Evolutionary conservation across 2,888 invertebrate species (phyloP), one percentile per base, ranked within the genome.

Genomic region (Nomada goodeniana): DNA sequence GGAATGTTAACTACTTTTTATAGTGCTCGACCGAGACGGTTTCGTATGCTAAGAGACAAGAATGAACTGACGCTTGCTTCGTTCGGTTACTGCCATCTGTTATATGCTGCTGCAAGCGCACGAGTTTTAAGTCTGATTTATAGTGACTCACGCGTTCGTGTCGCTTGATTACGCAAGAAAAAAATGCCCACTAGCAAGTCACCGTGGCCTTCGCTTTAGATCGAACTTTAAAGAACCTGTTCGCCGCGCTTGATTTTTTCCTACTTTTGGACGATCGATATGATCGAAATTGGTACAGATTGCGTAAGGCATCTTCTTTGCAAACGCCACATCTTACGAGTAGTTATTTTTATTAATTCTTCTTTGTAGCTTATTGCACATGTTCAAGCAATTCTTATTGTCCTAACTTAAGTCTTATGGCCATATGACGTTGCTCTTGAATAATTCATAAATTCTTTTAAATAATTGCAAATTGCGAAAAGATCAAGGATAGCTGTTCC

Each of bases 81-180:
- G 59, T 61, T 72, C 63, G 73, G 60, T 83, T 75, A 86, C 86
- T 72, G 86, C 86, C 86, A 86, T 86, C 86, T 86, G 44, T 83
- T 86, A 82, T 77, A 70, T 29, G 53, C 18, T 53, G 18, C 72
- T 42, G 52, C 61, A 71, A 64, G 64, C 60, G n/a, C 20, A n/a
- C 36, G 75, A 76, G 64, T 68, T 71, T 83, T 72, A 72, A 79
- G 78, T 78, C 52, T 23, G 59, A 61, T 76, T 84, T 76, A 82
- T 75, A 82, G 50, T 78, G 82, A 82, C 68, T 83, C 78, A 65
- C 50, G 42, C 7, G 26, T 42, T 44, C 60, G 23, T 23, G 23
- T 23, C n/a, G 26, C 26, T 47, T 11, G 52, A 63, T 83, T 83
- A 42, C 72, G 76, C 69, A 84, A 84, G 70, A 15, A 55, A 65